Base-by-base conservation (phyloP, 2,113 vertebrate species). In the Prietella phreatophila region DNA sequence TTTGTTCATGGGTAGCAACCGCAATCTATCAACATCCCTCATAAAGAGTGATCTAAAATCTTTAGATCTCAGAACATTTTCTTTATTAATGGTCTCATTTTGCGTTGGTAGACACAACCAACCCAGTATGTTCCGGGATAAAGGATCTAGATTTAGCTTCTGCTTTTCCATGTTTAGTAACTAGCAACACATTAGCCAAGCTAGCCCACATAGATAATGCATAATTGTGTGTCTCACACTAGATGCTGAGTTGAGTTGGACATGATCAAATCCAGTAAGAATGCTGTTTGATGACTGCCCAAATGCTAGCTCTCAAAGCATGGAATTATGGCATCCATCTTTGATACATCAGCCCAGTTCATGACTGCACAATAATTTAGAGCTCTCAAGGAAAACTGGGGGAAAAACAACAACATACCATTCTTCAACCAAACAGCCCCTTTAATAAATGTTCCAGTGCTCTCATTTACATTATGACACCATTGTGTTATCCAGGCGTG, bases 401-500 rank as follows among this genome's bases (percentile, higher is more conserved):
- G 6, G 6, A 7, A 7, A 47, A 47, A 47, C 2, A 42, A 5
- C 2, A 87, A 55, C 30, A 71, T n/a, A n/a, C n/a, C 55, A 82
- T 69, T 33, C 33, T 19, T 82, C 11, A 56, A 42, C 33, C 60
- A 60, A 25, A 36, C 55, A 42, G 17, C 47, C 55, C 53, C n/a
- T 81, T 86, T 30, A 86, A 86, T 53, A 50, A 76, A 78, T 50
- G n/a, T 19, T 73, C 27, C 56, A 33, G 67, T 11, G 11, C 67
- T 65, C 47, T 25, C 3, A 9, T 76, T 76, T 67, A 78, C 20
- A 82, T 47, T 22, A n/a, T 7, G 8, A 39, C 9, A 5, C 65
- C 8, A 17, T 84, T 65, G 60, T 84, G 67, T 30, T 75, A 25
- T 75, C 33, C 58, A 88, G 17, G 60, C 87, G 20, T 76, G 39